Evolutionary conservation across 1,140 invertebrate genomes (phyloP).

Genomic region (Periplaneta americana): DNA sequence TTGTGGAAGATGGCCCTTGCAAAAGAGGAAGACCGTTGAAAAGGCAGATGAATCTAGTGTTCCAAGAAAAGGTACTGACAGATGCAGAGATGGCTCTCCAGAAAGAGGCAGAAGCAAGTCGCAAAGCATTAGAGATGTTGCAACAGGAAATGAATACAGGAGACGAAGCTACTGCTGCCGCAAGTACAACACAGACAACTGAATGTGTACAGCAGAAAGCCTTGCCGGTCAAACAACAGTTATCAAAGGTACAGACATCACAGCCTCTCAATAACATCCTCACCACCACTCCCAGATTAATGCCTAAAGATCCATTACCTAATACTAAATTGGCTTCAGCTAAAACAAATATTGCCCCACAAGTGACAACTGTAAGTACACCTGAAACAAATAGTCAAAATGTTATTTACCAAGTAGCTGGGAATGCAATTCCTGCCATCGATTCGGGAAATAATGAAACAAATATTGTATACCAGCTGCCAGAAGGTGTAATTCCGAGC

Average conservation of each 20-base stretch:
- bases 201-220: background rate
- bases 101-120: conserved; percentile 20
- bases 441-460: conserved; percentile 19
- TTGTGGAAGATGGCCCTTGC: conserved; percentile 8
- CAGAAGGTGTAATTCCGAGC: conserved; percentile 19
- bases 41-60: conserved; percentile 17
- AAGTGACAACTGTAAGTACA: background rate
- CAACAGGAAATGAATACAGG: conserved; percentile 15
- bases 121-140: conserved; percentile 17
- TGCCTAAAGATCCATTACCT: background rate
- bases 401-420: background rate
- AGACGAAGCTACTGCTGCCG: background rate
- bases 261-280: background rate
- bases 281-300: background rate
- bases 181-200: background rate
- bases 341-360: background rate
- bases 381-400: background rate
- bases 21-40: conserved; percentile 18
- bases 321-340: background rate
- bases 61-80: conserved; percentile 20
- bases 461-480: conserved; percentile 23
- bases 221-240: background rate
- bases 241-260: background rate
- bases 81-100: conserved; percentile 17
- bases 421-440: background rate